These are phyloP conservation scores for Dryobates pubescens DNA, from an alignment of 2,797 vertebrate genomes.

Conservation along the genomic window DNA sequence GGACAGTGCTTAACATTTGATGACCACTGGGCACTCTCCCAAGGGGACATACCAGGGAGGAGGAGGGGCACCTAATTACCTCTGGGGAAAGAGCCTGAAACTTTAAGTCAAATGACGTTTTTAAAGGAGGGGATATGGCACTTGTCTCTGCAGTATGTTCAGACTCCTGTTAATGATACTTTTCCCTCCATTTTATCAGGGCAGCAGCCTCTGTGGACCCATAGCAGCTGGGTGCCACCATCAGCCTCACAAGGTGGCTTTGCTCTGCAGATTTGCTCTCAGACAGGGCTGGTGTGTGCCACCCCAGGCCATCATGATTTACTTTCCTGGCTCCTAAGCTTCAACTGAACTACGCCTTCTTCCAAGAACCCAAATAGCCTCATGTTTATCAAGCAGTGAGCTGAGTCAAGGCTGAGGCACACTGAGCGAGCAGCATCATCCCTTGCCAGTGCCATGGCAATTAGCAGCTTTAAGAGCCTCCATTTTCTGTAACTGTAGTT, in stretches of 20 bases:
- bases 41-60: background rate
- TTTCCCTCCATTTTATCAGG: background rate
- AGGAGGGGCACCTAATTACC: background rate
- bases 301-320: too few species aligned
- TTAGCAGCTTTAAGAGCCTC: background rate
- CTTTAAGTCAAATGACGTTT: background rate
- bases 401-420: too few species aligned
- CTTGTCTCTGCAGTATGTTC: fast-evolving
- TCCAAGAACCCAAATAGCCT: too few species aligned
- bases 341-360: too few species aligned
- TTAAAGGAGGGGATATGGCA: background rate
- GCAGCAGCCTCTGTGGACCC: background rate
- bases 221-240: background rate
- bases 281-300: too few species aligned
- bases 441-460: background rate
- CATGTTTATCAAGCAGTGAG: too few species aligned
- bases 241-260: background rate
- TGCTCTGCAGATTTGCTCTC: background rate
- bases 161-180: background rate
- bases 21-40: background rate
- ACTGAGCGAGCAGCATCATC: background rate
- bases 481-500: background rate
- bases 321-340: too few species aligned
- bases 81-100: background rate
- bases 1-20: background rate